Evolutionary conservation across 2,888 invertebrate genomes (phyloP).

Genomic region (Dicycla oo): DNA sequence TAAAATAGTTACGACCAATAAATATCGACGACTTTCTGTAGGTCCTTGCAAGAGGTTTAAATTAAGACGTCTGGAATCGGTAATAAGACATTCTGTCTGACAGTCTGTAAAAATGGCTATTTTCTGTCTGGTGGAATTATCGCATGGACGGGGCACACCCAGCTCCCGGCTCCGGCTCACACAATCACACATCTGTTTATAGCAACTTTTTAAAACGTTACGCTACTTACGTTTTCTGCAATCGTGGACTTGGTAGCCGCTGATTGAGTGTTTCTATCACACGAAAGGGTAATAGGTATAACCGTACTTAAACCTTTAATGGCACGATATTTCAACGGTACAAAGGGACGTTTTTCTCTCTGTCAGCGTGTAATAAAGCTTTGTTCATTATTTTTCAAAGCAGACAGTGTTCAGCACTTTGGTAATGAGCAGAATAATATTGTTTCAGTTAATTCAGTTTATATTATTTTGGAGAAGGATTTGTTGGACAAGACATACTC

Average conservation of each 20-base stretch:
- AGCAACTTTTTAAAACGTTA: constrained; percentile 24
- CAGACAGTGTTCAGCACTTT: constrained; percentile 16
- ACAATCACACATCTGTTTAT: constrained; percentile 34
- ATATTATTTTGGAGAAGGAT: constrained; percentile 10
- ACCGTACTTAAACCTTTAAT: constrained; percentile 25
- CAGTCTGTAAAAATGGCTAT: background rate
- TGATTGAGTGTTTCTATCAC: constrained; percentile 39
- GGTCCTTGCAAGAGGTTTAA: background rate
- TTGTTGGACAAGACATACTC: background rate
- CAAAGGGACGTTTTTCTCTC: constrained; percentile 27
- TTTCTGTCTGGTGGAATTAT: constrained; percentile 6
- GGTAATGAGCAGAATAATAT: constrained; percentile 18
- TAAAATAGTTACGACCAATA: constrained; percentile 14
- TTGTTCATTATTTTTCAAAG: constrained; percentile 4
- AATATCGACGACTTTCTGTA: constrained; percentile 3
- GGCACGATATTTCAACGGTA: constrained; percentile 30
- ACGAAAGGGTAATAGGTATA: constrained; percentile 28
- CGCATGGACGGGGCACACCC: background rate
- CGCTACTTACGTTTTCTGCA: constrained; percentile 15
- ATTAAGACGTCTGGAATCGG: constrained; percentile 7
- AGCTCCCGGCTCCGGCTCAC: constrained; percentile 27
- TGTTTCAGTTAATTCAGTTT: constrained; percentile 11
- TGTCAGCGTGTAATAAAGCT: constrained; percentile 8
- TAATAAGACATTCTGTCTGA: background rate
- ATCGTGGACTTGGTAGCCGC: constrained; percentile 8